Base-by-base conservation (phyloP, 2,888 invertebrate species). In the Anthophora plumipes region DNA sequence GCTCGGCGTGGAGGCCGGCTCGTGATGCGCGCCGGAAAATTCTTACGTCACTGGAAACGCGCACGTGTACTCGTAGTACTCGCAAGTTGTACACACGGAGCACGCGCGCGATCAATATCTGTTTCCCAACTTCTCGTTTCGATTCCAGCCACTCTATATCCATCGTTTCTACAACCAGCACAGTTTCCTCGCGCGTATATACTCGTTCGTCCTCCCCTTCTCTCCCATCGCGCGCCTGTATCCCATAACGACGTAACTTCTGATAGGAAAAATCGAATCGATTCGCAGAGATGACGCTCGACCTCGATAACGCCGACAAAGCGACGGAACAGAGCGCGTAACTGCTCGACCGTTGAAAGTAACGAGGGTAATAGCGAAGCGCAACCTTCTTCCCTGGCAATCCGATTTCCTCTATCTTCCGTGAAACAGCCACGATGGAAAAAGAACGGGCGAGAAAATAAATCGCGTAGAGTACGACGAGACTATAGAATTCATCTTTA, bases 61-160 rank as follows among this genome's bases (percentile, higher is more conserved):
- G 81, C 77, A 81, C 80, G 80, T 80, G 75, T 71, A 66, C 70
- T 6, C 52, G 59, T 82, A 77, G 82, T 81, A 82, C 82, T 77
- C 75, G 64, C 64, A 50, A 60, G 69, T 81, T 31, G 71, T 80
- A 80, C 81, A 75, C 81, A 76, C 81, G 64, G 63, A 75, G 68
- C 61, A 4, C 1, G 31, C 31, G 31, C 31, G 75, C 90, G 90
- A 91, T 91, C 90, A 91, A 91, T 91, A 91, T 91, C 91, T 88
- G 87, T 91, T 91, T 91, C 90, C 91, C 91, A 89, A 89, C 87
- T 91, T 89, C 86, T 79, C 87, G 88, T 90, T 90, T 88, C 90
- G 90, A 90, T 89, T 89, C 88, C 89, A 83, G 84, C 88, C 85
- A 83, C 82, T 83, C 83, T 83, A 31, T 31, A 79, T 82, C 72